phyloP scores from a whole-genome alignment of 1,140 invertebrate genomes.

The Hormaphis cornu region DNA sequence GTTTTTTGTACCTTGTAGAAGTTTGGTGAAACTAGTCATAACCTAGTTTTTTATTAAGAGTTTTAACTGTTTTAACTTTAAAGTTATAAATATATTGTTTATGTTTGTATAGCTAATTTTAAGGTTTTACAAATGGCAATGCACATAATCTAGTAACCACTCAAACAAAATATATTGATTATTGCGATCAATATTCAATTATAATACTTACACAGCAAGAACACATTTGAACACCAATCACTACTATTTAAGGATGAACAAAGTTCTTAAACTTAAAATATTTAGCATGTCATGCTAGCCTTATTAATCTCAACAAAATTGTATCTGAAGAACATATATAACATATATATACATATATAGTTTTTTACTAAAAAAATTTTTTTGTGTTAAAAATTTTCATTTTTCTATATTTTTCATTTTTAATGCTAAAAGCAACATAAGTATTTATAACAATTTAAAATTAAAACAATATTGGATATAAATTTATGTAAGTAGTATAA shows the following conservation, averaged over 20 bases:
- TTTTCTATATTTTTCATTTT: neutral
- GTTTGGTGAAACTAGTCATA: conserved; percentile 27
- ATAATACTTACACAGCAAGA: neutral
- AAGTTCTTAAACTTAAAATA: neutral
- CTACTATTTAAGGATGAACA: conserved; percentile 23
- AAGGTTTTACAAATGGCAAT: conserved; percentile 10
- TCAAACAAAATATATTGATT: neutral
- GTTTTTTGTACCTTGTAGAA: conserved; percentile 7
- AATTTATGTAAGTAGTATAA: conserved; percentile 6
- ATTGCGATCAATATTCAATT: neutral
- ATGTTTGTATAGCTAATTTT: neutral
- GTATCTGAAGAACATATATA: too few relatives aligned
- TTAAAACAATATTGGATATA: too few relatives aligned
- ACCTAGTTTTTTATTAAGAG: conserved; percentile 26
- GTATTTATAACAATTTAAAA: too few relatives aligned
- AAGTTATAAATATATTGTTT: neutral
- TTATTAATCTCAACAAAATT: conserved; percentile 9
- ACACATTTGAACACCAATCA: neutral
- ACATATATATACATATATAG: conserved; percentile 10
- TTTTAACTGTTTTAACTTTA: neutral
- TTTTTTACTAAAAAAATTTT: neutral
- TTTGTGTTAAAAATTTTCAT: neutral
- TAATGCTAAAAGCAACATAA: too few relatives aligned
- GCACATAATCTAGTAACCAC: conserved; percentile 4
- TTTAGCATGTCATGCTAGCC: conserved; percentile 9